Evolutionary conservation across 2,113 vertebrate species (phyloP).

Genomic region (Acanthisitta chloris): DNA sequence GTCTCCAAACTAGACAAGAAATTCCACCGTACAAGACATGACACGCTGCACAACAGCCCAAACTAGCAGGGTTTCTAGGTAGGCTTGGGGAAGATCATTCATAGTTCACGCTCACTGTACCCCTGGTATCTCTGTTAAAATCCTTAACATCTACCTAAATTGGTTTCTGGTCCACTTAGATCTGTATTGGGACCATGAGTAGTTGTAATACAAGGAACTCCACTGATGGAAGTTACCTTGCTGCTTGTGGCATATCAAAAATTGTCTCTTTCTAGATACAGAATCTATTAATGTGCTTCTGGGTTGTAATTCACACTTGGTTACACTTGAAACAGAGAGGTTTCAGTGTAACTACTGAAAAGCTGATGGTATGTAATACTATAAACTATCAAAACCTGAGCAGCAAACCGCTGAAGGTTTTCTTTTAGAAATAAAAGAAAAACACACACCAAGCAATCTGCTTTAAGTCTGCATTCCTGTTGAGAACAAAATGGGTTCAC

Average conservation of each 20-base stretch:
- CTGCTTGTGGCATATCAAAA: not conserved
- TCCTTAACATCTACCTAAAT: not conserved
- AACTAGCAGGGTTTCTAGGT: not conserved
- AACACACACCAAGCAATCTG: not conserved
- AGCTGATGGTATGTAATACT: not conserved
- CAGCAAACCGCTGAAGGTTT: not conserved
- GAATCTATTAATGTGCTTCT: not conserved
- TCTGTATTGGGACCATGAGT: not conserved
- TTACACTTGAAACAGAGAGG: not conserved
- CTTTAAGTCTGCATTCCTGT: not conserved
- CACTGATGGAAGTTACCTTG: not conserved
- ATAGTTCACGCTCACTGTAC: not conserved
- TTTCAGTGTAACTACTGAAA: not conserved
- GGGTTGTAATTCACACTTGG: not conserved
- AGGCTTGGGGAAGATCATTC: not conserved
- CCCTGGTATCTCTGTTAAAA: not conserved
- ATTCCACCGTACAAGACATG: not conserved
- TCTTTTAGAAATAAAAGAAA: not conserved
- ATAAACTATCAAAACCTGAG: not conserved
- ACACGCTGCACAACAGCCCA: not conserved
- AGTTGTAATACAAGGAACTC: not conserved
- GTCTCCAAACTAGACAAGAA: not conserved
- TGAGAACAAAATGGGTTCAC: not conserved
- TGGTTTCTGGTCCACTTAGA: not conserved
- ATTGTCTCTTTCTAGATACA: not conserved